A percentile compares a stretch with the other conserved stretches of the same genome.
phyloP scores from a whole-genome alignment of 2,797 vertebrate species.

The Platyrinchus mystaceus region DNA sequence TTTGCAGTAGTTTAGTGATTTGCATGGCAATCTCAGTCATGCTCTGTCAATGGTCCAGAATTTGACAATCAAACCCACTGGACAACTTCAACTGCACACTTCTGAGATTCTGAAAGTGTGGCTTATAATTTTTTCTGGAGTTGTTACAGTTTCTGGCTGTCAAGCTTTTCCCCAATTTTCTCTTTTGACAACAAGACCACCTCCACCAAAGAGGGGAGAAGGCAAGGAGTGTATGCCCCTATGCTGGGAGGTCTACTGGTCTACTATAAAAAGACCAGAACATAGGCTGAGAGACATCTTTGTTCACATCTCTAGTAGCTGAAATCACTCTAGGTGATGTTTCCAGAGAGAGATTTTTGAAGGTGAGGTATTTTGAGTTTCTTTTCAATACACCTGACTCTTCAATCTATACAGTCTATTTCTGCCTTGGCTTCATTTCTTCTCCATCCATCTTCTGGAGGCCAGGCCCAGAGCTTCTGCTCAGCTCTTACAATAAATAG shows the following conservation, averaged over 20 bases:
- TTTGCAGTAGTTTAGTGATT: neutral
- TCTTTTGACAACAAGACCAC: neutral
- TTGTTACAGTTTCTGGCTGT: neutral
- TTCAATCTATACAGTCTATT: neutral
- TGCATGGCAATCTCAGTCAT: neutral
- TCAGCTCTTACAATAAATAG: neutral
- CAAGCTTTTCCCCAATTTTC: neutral
- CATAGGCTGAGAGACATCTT: neutral
- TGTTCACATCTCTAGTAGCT: neutral
- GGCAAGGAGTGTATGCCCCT: neutral
- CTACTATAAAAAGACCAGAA: neutral
- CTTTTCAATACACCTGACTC: neutral
- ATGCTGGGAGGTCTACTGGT: neutral
- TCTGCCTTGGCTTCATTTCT: neutral
- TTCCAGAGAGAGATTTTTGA: neutral
- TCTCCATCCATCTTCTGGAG: neutral
- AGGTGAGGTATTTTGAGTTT: neutral
- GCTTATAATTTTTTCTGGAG: neutral
- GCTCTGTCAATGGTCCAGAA: neutral
- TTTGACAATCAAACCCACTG: neutral
- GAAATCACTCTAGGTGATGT: neutral
- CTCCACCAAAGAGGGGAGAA: neutral
- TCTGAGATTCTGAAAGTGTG: neutral
- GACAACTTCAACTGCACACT: neutral
- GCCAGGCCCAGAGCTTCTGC: neutral